Evolutionary conservation across 2,113 vertebrate genomes (phyloP).

Genomic region (Tylochromis polylepis): DNA sequence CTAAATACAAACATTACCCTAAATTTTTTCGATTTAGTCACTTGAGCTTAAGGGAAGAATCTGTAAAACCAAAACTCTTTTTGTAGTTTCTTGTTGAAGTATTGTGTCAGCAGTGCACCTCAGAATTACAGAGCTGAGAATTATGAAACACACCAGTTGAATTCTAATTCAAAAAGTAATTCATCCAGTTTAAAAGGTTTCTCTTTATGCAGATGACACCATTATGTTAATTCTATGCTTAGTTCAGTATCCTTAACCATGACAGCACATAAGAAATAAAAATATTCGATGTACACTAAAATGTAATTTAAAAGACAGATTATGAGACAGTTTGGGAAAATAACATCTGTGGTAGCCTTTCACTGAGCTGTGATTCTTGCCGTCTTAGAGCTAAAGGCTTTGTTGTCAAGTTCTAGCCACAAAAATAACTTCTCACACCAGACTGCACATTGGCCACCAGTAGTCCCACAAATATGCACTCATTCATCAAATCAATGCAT

Average conservation of each 20-base stretch:
- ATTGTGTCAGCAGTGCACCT: not conserved
- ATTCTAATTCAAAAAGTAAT: not conserved
- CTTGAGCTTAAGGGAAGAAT: constrained; percentile 12
- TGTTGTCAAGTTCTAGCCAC: constrained; percentile 62
- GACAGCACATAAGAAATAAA: not conserved
- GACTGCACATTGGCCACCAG: constrained; percentile 73
- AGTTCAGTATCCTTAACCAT: not conserved
- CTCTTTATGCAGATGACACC: constrained; percentile 5
- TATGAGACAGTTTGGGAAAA: not conserved
- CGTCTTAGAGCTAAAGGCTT: constrained; percentile 59
- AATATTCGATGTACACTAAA: not conserved
- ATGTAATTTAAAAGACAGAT: not conserved
- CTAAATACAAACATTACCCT: constrained; percentile 56
- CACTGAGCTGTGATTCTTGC: constrained; percentile 51
- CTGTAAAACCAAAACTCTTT: constrained; percentile 30
- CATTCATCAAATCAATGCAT: constrained; percentile 77
- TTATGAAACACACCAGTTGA: not conserved
- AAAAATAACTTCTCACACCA: constrained; percentile 68
- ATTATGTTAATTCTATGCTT: not conserved
- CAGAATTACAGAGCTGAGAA: not conserved
- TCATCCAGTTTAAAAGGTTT: not conserved
- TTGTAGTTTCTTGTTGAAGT: not conserved
- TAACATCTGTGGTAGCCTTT: constrained; percentile 24
- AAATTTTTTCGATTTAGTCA: constrained; percentile 39
- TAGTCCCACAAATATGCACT: constrained; percentile 72